Percentiles rank a stretch among this genome's conserved stretches.
Conservation (phyloP, 1,140 invertebrate genomes). For the Medauroidea extradentata region DNA sequence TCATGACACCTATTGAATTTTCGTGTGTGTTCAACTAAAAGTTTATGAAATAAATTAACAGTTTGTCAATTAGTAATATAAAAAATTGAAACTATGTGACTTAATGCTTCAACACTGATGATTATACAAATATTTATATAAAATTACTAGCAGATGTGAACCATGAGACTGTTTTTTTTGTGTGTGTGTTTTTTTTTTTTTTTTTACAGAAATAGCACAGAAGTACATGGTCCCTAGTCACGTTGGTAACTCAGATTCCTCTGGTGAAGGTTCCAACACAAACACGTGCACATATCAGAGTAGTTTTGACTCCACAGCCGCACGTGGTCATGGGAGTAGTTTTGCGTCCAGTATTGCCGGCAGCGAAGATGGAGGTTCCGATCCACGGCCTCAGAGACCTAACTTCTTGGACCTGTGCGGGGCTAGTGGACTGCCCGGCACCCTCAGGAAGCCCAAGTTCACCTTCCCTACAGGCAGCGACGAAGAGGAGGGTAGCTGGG, state of each 20-base stretch:
- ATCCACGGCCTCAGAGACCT: slow-evolving; percentile 37
- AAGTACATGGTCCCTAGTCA: slow-evolving; percentile 4
- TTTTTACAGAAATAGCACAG: not conserved
- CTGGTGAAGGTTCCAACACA: not conserved
- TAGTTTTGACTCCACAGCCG: slow-evolving; percentile 1
- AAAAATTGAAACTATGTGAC: too few species aligned
- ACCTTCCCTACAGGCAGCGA: not conserved
- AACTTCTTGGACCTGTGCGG: slow-evolving; percentile 49
- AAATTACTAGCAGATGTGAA: too few species aligned
- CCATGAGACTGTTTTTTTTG: too few species aligned
- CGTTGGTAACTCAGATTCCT: slow-evolving; percentile 2
- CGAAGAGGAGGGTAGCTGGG: not conserved
- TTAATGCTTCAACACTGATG: too few species aligned
- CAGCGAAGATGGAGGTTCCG: not conserved
- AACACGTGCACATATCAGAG: not conserved
- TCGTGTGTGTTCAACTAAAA: too few species aligned
- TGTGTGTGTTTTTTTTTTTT: too few species aligned
- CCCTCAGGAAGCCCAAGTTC: slow-evolving; percentile 45
- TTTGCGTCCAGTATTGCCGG: not conserved
- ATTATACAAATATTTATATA: too few species aligned
- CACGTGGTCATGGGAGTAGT: not conserved
- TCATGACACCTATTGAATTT: too few species aligned
- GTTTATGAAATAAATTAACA: too few species aligned
- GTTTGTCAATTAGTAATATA: too few species aligned
- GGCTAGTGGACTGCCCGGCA: slow-evolving; percentile 37